Evolutionary conservation across 2,888 invertebrate species (phyloP), one percentile per base, ranked within the genome.

Genomic region (Belgica antarctica): DNA sequence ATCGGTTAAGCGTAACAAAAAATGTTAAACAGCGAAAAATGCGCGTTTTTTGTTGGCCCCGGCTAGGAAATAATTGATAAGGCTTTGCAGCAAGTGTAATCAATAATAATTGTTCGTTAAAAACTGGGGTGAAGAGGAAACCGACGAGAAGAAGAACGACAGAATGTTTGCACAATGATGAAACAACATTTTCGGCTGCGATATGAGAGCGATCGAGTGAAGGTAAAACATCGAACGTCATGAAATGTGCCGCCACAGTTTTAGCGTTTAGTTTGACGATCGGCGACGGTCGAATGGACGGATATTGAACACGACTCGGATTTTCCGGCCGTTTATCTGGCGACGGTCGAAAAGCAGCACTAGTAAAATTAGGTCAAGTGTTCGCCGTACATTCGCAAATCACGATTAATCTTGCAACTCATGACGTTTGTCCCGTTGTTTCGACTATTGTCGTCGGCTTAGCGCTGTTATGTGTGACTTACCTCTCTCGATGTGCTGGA

Each of bases 401-500:
- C n/a, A n/a, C n/a, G n/a, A n/a, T n/a, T n/a, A n/a, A n/a, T n/a
- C n/a, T n/a, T n/a, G n/a, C n/a, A n/a, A n/a, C n/a, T n/a, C n/a
- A n/a, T n/a, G n/a, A n/a, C n/a, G n/a, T n/a, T n/a, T n/a, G n/a
- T n/a, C n/a, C n/a, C n/a, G n/a, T n/a, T n/a, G n/a, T n/a, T n/a
- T n/a, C n/a, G n/a, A n/a, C n/a, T n/a, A n/a, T n/a, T n/a, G n/a
- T n/a, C n/a, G n/a, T n/a, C n/a, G n/a, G 34, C 12, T 34, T 7
- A 41, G 12, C 41, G 10, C 41, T 10, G 41, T n/a, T n/a, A n/a
- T n/a, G n/a, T n/a, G n/a, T n/a, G n/a, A 41, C 70, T 70, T 34
- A 70, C 70, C 59, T 34, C 19, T 59, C 27, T 59, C 10, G 70
- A 62, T 15, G 19, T 31, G 19, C 7, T 36, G 36, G 62, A 62